These are phyloP conservation scores for Mythimna lalbum DNA, from an alignment of 2,888 invertebrate species.

Conservation along the genomic window DNA sequence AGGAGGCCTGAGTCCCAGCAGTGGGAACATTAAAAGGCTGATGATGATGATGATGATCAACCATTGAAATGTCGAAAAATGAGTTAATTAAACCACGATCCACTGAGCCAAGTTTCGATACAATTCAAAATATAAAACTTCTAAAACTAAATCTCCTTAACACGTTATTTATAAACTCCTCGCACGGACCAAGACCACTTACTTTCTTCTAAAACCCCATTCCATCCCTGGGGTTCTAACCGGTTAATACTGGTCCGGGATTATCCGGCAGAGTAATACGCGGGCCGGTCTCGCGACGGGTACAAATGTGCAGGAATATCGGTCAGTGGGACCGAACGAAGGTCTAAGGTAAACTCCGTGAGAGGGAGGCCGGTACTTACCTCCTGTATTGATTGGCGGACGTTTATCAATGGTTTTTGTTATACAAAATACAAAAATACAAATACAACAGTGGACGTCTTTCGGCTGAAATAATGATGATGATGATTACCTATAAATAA, in stretches of 20 bases:
- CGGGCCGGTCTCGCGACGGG: conserved; percentile 68
- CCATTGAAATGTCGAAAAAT: no score
- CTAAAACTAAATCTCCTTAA: background rate
- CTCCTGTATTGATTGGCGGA: conserved; percentile 25
- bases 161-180: background rate
- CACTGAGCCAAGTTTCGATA: no score
- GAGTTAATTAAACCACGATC: no score
- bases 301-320: conserved; percentile 76
- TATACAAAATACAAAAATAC: no score
- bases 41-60: no score
- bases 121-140: background rate
- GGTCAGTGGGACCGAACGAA: conserved; percentile 68
- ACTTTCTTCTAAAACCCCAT: conserved; percentile 48
- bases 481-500: no score
- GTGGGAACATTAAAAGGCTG: no score
- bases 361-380: background rate
- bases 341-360: conserved; percentile 49
- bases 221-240: conserved; percentile 65
- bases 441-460: no score
- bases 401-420: conserved; percentile 3
- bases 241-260: conserved; percentile 79
- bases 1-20: no score
- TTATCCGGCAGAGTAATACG: conserved; percentile 74
- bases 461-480: no score
- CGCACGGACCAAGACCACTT: background rate